Conservation (phyloP, 2,888 invertebrate species). For the Hyppa rectilinea region DNA sequence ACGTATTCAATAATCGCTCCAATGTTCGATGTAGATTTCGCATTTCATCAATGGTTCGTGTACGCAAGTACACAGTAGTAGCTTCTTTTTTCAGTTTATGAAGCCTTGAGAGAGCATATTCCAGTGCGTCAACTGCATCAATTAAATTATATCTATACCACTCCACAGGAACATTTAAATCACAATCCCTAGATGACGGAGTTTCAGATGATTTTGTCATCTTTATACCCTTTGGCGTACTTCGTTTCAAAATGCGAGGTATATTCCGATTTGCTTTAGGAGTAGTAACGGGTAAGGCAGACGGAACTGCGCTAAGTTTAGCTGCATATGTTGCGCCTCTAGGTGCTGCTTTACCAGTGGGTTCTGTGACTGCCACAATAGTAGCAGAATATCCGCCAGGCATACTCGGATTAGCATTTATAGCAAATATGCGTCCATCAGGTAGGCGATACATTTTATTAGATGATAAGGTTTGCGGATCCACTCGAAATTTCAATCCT, state of each 20-base stretch:
- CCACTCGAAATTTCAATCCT: constrained; percentile 88
- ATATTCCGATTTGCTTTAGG: constrained; percentile 55
- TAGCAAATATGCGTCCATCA: constrained; percentile 88
- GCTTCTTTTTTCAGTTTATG: constrained; percentile 88
- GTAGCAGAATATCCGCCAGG: constrained; percentile 89
- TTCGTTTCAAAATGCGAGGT: constrained; percentile 56
- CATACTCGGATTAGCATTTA: constrained; percentile 87
- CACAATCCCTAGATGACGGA: constrained; percentile 71
- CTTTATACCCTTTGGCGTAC: constrained; percentile 44
- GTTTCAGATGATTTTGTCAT: constrained; percentile 59
- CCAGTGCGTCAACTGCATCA: constrained; percentile 90
- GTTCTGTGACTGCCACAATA: constrained; percentile 86
- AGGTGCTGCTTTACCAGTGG: constrained; percentile 69
- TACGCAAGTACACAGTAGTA: constrained; percentile 84
- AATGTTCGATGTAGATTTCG: constrained; percentile 89
- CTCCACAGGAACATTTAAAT: constrained; percentile 86
- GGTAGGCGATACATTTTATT: constrained; percentile 90
- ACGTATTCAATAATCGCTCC: constrained; percentile 89
- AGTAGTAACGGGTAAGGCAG: constrained; percentile 55
- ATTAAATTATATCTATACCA: constrained; percentile 91
- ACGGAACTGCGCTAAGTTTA: constrained; percentile 79
- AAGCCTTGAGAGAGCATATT: constrained; percentile 89
- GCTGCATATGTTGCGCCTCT: constrained; percentile 84
- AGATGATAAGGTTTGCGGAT: constrained; percentile 88
- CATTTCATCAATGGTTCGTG: constrained; percentile 87